A percentile compares a stretch with the other conserved stretches of the same genome.
Evolutionary conservation across 2,797 vertebrate species (phyloP).

Genomic region (Platalea minor): DNA sequence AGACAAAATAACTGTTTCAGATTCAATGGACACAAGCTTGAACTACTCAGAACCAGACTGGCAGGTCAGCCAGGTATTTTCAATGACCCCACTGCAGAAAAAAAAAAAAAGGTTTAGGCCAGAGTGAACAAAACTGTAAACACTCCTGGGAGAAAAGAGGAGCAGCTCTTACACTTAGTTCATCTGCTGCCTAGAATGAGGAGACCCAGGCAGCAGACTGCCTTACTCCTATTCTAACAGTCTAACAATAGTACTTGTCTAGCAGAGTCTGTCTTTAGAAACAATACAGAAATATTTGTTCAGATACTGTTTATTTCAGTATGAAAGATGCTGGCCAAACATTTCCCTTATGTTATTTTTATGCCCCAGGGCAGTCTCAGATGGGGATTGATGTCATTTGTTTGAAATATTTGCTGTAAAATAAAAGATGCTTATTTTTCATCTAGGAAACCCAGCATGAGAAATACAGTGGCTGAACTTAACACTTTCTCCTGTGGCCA

Average conservation of each 20-base stretch:
- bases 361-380: slow-evolving; percentile 51
- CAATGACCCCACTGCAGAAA: background rate
- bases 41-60: background rate
- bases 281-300: slow-evolving; percentile 1
- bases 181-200: background rate
- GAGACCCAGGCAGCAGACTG: background rate
- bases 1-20: background rate
- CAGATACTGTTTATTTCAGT: slow-evolving; percentile 21
- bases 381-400: slow-evolving; percentile 42
- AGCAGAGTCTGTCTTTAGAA: background rate
- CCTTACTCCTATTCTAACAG: background rate
- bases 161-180: background rate
- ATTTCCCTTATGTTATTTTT: slow-evolving; percentile 52
- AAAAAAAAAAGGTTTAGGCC: background rate
- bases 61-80: background rate
- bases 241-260: background rate
- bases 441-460: slow-evolving; percentile 10
- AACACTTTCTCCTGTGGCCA: background rate
- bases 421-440: slow-evolving; percentile 42
- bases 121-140: background rate
- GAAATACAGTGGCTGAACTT: background rate
- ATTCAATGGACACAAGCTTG: background rate
- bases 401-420: slow-evolving; percentile 56
- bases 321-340: slow-evolving; percentile 27
- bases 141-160: background rate